phyloP scores from a whole-genome alignment of 2,888 invertebrate genomes.

The Thecocarcelia acutangulata region DNA sequence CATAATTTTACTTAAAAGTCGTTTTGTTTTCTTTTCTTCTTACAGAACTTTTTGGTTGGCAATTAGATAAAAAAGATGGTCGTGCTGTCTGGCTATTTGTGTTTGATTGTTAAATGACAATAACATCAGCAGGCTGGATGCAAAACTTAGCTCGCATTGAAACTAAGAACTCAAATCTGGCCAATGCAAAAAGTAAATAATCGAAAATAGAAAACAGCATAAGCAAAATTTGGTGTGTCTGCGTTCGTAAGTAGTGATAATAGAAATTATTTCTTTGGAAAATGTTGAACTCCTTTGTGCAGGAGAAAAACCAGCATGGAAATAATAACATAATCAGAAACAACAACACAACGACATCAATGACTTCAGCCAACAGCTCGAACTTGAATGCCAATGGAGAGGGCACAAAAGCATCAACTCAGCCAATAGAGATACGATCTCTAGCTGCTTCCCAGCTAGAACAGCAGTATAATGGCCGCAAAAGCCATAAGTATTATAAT shows the following conservation, averaged over 20 bases:
- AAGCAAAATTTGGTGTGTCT: slow-evolving; percentile 18
- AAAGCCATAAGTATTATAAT: slow-evolving; percentile 10
- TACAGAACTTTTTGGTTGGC: slow-evolving; percentile 45
- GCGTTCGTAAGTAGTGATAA: not conserved
- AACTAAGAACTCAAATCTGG: slow-evolving; percentile 47
- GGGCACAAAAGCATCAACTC: slow-evolving; percentile 39
- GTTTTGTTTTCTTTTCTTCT: slow-evolving; percentile 37
- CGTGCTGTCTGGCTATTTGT: slow-evolving; percentile 31
- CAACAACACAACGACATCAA: slow-evolving; percentile 48
- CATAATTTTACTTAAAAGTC: slow-evolving; percentile 32
- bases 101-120: slow-evolving; percentile 67
- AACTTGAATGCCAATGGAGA: slow-evolving; percentile 46
- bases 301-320: slow-evolving; percentile 62
- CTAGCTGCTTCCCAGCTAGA: slow-evolving; percentile 52
- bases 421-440: slow-evolving; percentile 50
- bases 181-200: slow-evolving; percentile 26
- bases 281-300: slow-evolving; percentile 70
- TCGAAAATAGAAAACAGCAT: slow-evolving; percentile 20
- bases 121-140: slow-evolving; percentile 55
- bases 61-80: slow-evolving; percentile 52
- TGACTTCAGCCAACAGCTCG: slow-evolving; percentile 54
- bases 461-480: slow-evolving; percentile 51
- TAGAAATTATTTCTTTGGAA: slow-evolving; percentile 33
- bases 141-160: slow-evolving; percentile 24
- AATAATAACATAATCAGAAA: slow-evolving; percentile 41